Conservation (phyloP, 1,140 invertebrate species). For the Drosophila aff. region DNA sequence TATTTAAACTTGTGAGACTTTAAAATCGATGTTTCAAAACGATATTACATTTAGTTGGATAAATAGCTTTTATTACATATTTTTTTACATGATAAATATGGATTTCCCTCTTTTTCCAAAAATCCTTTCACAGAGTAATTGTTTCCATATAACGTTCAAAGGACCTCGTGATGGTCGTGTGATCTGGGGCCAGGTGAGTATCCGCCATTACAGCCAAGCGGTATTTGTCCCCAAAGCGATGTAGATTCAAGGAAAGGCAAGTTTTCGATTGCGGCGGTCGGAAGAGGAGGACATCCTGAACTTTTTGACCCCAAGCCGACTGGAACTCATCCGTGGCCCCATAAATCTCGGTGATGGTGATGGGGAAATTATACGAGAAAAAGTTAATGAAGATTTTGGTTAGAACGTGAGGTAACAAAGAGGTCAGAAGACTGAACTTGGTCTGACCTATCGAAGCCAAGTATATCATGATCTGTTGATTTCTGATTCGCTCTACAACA, state of each 20-base stretch:
- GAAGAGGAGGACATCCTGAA: constrained; percentile 90
- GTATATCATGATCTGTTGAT: constrained; percentile 89
- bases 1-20: neutral
- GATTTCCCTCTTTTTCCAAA: neutral
- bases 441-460: constrained; percentile 89
- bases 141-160: constrained; percentile 82
- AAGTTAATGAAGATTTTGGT: constrained; percentile 89
- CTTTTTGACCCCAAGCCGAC: constrained; percentile 89
- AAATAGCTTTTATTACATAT: constrained; percentile 30
- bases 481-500: constrained; percentile 87
- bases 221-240: constrained; percentile 89
- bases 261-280: constrained; percentile 93
- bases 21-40: neutral
- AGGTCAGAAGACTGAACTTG: constrained; percentile 88
- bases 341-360: constrained; percentile 90
- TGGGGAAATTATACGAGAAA: constrained; percentile 89
- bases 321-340: constrained; percentile 73
- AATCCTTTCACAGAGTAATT: constrained; percentile 48
- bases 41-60: neutral
- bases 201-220: constrained; percentile 91
- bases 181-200: constrained; percentile 88
- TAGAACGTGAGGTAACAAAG: constrained; percentile 88
- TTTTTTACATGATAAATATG: constrained; percentile 11
- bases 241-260: constrained; percentile 91
- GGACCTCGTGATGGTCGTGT: constrained; percentile 77